phyloP scores from a whole-genome alignment of 2,888 invertebrate species.

The Pilophorus perplexus region DNA sequence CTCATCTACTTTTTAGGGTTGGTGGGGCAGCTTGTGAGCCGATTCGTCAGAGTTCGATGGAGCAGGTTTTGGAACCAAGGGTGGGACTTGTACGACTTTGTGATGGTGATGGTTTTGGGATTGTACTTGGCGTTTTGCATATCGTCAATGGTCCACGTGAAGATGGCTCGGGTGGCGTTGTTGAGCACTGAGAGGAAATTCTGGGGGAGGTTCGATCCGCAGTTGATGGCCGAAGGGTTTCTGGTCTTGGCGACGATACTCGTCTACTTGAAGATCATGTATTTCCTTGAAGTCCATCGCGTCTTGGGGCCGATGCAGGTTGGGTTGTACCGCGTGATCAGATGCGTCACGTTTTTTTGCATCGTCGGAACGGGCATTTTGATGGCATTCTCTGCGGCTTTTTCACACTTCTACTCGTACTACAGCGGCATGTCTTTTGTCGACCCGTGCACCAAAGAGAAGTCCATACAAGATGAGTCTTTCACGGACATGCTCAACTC shows the following conservation, averaged over 20 bases:
- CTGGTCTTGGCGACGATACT: constrained; percentile 66
- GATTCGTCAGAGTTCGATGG: background rate
- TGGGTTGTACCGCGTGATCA: constrained; percentile 16
- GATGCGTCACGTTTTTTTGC: background rate
- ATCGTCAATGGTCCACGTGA: background rate
- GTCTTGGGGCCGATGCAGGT: constrained; percentile 62
- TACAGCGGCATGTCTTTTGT: constrained; percentile 63
- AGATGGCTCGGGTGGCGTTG: background rate
- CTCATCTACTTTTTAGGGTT: background rate
- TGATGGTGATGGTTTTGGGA: background rate
- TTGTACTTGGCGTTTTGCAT: background rate
- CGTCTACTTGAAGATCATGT: constrained; percentile 64
- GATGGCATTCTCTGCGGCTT: constrained; percentile 5
- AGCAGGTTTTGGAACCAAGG: background rate
- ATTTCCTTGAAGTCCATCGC: constrained; percentile 63
- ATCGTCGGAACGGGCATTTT: background rate
- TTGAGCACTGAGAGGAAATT: constrained; percentile 60
- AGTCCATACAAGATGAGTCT: constrained; percentile 57
- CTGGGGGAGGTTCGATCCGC: constrained; percentile 65
- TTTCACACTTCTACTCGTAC: constrained; percentile 60
- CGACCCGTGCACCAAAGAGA: constrained; percentile 57
- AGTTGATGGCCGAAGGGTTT: constrained; percentile 64
- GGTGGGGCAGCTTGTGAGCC: background rate
- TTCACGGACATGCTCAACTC: constrained; percentile 46
- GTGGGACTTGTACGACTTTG: background rate